phyloP scores from a whole-genome alignment of 2,888 invertebrate genomes.

The Melikaiella ostensackeni region DNA sequence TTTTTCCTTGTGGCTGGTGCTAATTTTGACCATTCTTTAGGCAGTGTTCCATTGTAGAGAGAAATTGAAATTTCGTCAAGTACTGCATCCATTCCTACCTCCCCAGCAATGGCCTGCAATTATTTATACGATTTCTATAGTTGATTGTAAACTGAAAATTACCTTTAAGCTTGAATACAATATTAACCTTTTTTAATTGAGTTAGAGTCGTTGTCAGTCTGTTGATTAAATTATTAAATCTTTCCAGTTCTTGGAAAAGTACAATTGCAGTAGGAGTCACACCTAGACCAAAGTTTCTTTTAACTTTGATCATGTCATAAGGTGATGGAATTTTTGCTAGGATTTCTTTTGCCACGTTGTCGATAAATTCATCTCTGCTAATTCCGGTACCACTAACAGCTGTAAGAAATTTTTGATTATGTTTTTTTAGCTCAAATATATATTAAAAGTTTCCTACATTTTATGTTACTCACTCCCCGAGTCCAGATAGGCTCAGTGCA shows the following conservation, averaged over 20 bases:
- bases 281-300: slow-evolving; percentile 87
- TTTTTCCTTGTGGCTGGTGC: slow-evolving; percentile 92
- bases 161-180: not conserved
- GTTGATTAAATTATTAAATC: slow-evolving; percentile 88
- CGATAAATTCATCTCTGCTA: slow-evolving; percentile 92
- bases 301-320: slow-evolving; percentile 89
- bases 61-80: slow-evolving; percentile 90
- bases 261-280: slow-evolving; percentile 92
- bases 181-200: slow-evolving; percentile 82
- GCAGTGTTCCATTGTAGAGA: slow-evolving; percentile 91
- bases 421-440: not conserved
- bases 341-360: slow-evolving; percentile 87
- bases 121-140: not conserved
- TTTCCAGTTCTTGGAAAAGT: slow-evolving; percentile 91
- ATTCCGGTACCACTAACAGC: slow-evolving; percentile 85
- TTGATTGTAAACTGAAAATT: not conserved
- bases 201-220: slow-evolving; percentile 85
- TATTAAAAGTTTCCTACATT: not conserved
- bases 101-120: slow-evolving; percentile 88
- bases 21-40: slow-evolving; percentile 87
- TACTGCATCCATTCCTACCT: slow-evolving; percentile 93
- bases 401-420: slow-evolving; percentile 66
- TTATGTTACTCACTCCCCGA: not conserved
- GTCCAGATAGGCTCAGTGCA: not conserved
- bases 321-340: slow-evolving; percentile 85